Evolutionary conservation across 2,797 vertebrate species (phyloP).

Genomic region (Rhinella marina): DNA sequence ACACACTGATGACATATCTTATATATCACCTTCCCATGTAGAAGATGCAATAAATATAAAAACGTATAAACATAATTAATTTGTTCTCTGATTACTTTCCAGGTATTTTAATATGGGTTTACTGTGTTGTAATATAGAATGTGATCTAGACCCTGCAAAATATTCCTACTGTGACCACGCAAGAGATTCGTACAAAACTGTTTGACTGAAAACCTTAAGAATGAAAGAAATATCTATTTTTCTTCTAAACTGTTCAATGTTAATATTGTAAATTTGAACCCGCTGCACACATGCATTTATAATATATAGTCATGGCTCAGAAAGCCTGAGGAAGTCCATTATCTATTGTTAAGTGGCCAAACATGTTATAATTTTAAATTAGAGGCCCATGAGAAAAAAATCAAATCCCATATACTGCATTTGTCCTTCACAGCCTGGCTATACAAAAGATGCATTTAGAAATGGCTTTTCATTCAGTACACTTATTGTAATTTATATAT

Average conservation of each 20-base stretch:
- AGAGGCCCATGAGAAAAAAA: constrained; percentile 37
- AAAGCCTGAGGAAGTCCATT: constrained; percentile 30
- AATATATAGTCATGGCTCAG: constrained; percentile 10
- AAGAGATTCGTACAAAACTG: too few species aligned
- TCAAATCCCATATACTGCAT: constrained; percentile 37
- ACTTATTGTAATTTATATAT: constrained; percentile 50
- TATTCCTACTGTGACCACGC: too few species aligned
- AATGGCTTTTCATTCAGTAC: constrained; percentile 13
- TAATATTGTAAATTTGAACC: constrained; percentile 1
- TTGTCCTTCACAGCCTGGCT: constrained; percentile 31
- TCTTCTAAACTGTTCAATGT: neutral
- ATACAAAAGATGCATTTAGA: constrained; percentile 16
- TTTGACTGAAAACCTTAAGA: neutral
- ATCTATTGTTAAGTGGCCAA: constrained; percentile 45
- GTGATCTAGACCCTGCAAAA: too few species aligned
- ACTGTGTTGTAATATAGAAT: too few species aligned
- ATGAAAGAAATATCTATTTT: neutral
- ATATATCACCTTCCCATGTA: too few species aligned
- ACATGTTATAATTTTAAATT: constrained; percentile 47
- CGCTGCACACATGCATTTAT: neutral
- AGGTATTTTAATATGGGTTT: too few species aligned
- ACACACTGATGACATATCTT: too few species aligned
- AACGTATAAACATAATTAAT: too few species aligned
- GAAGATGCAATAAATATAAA: too few species aligned
- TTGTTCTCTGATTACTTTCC: neutral